These are phyloP conservation scores for Bolborhynchus lineola DNA, from an alignment of 2,113 vertebrate genomes.

Conservation along the genomic window DNA sequence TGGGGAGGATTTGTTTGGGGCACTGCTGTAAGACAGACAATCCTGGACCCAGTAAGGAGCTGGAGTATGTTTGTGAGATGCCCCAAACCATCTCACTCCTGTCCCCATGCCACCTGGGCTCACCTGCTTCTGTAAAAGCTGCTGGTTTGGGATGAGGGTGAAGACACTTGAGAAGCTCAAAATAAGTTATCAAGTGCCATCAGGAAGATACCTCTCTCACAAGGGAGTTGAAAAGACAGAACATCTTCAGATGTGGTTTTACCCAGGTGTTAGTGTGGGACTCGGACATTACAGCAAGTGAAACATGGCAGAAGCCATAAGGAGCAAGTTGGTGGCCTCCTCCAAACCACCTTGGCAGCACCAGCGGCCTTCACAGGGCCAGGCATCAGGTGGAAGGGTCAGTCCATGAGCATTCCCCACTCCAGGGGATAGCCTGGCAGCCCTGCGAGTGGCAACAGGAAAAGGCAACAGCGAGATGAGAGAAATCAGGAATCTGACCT, in stretches of 20 bases:
- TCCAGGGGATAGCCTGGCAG: background rate
- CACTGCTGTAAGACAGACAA: background rate
- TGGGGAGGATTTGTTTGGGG: background rate
- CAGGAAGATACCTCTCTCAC: background rate
- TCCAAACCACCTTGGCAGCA: background rate
- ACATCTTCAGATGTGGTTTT: background rate
- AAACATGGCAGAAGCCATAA: background rate
- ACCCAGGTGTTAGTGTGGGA: background rate
- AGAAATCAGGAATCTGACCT: background rate
- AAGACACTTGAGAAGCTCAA: background rate
- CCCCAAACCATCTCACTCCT: background rate
- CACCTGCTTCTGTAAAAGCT: background rate
- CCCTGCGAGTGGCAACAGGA: fast-evolving
- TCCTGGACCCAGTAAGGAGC: background rate
- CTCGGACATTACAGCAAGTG: fast-evolving
- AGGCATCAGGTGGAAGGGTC: background rate
- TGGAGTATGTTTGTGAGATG: background rate
- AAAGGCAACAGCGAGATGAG: background rate
- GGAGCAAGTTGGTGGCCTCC: background rate
- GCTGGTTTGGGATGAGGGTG: background rate
- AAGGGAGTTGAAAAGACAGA: background rate
- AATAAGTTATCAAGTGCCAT: background rate
- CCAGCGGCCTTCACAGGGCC: background rate
- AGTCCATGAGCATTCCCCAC: fast-evolving
- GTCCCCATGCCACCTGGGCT: background rate